Percentiles rank a stretch among this genome's conserved stretches.
Conservation (phyloP, 1,140 invertebrate species). For the Eumeta japonica region DNA sequence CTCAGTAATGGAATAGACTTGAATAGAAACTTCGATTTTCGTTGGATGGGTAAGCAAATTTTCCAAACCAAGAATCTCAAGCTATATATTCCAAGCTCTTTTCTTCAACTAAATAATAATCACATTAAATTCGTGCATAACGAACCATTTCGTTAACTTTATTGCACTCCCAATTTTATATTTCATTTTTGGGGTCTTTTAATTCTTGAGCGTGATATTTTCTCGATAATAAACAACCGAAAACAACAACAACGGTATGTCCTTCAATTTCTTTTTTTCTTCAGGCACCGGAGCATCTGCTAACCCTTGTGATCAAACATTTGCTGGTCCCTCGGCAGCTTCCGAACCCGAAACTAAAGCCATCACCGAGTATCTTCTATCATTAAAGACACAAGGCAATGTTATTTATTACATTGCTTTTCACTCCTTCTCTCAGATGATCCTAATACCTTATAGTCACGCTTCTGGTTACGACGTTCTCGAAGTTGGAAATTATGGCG, state of each 20-base stretch:
- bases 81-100: too few relatives aligned
- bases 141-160: too few relatives aligned
- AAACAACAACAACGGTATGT: constrained; percentile 43
- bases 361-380: constrained; percentile 45
- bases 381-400: constrained; percentile 25
- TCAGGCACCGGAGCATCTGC: constrained; percentile 68
- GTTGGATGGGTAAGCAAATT: constrained; percentile 60
- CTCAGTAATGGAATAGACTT: constrained; percentile 61
- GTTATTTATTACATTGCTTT: constrained; percentile 60
- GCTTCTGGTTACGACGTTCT: constrained; percentile 34
- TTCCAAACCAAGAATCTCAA: too few relatives aligned
- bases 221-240: too few relatives aligned
- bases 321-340: constrained; percentile 76
- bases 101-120: too few relatives aligned
- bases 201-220: too few relatives aligned
- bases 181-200: too few relatives aligned
- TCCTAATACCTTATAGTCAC: constrained; percentile 72
- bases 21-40: constrained; percentile 67
- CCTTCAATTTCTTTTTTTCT: constrained; percentile 35
- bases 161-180: too few relatives aligned
- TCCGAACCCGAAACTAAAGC: constrained; percentile 88
- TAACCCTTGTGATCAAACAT: constrained; percentile 84
- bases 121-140: too few relatives aligned
- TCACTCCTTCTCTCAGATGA: constrained; percentile 75
- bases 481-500: constrained; percentile 63